Base-by-base conservation (phyloP, 2,888 invertebrate genomes). In the Lymantria dispar region DNA sequence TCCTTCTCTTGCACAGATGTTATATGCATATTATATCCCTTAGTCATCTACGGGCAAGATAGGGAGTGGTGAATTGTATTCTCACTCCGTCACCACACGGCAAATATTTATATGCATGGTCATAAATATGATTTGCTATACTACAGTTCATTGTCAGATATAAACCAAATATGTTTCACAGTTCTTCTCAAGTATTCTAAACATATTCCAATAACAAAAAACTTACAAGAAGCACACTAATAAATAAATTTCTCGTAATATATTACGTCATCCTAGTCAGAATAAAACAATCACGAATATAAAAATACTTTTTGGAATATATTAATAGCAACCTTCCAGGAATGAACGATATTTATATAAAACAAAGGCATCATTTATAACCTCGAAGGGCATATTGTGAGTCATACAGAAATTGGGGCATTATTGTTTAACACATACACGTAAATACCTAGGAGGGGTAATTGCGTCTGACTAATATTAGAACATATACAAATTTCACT, bases 331-430 rank as follows among this genome's bases (percentile, higher is more conserved):
- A 50, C 48, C 68, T 78, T 72, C 74, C 68, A 70, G 72, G 76
- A 72, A 73, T 68, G 77, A 76, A 85, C 85, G 74, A 85, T 87
- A 79, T 72, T 10, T 76, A 83, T 81, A 78, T 78, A 78, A 81
- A 83, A 80, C 76, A 78, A 83, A 81, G 76, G 76, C 69, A 80
- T 80, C 74, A 68, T 81, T 80, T 81, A 74, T 79, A 78, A 69
- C 59, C 58, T 41, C 63, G 85, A 89, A 89, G 89, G 88, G 78
- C 87, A 77, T 64, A 58, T 51, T 62, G 68, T 68, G 60, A 68
- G 59, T 63, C 69, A 74, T 81, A 78, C 66, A 60, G 64, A 64
- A 85, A 83, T 80, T 84, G 76, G 82, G 80, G 75, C 81, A 81
- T 74, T 83, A 76, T 72, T 68, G 57, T 58, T 59, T 52, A 39